Percentiles rank a stretch among this genome's conserved stretches.
phyloP scores from a whole-genome alignment of 2,797 vertebrate genomes.

The Tadarida brasiliensis region DNA sequence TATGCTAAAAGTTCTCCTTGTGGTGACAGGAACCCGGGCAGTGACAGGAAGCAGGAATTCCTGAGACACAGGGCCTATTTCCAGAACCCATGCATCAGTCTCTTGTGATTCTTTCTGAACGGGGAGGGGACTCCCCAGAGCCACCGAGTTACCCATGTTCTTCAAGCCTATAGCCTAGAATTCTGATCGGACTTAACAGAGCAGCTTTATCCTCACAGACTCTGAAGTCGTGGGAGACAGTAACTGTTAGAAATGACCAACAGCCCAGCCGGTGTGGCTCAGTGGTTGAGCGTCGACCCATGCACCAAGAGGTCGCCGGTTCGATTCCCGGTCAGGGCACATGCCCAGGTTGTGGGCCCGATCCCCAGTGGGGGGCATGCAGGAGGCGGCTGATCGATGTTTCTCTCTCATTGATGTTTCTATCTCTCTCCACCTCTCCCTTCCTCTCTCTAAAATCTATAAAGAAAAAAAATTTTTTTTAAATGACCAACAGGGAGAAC shows the following conservation, averaged over 20 bases:
- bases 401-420: no score
- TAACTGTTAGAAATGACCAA: not conserved
- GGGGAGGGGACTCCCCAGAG: slow-evolving; percentile 61
- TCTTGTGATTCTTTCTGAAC: slow-evolving; percentile 59
- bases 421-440: no score
- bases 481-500: not conserved
- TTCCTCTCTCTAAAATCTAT: no score
- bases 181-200: not conserved
- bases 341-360: no score
- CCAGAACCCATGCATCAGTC: not conserved
- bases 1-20: slow-evolving; percentile 41
- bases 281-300: no score
- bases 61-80: slow-evolving; percentile 65
- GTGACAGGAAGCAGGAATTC: slow-evolving; percentile 80
- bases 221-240: not conserved
- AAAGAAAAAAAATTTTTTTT: no score
- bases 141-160: not conserved
- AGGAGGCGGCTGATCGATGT: no score
- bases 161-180: not conserved
- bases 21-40: slow-evolving; percentile 69
- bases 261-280: no score
- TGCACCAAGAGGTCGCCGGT: no score
- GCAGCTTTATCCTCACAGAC: not conserved
- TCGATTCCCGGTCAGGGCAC: no score
- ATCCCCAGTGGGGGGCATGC: no score